phyloP scores from a whole-genome alignment of 2,888 invertebrate genomes.

The Callosobruchus maculatus region DNA sequence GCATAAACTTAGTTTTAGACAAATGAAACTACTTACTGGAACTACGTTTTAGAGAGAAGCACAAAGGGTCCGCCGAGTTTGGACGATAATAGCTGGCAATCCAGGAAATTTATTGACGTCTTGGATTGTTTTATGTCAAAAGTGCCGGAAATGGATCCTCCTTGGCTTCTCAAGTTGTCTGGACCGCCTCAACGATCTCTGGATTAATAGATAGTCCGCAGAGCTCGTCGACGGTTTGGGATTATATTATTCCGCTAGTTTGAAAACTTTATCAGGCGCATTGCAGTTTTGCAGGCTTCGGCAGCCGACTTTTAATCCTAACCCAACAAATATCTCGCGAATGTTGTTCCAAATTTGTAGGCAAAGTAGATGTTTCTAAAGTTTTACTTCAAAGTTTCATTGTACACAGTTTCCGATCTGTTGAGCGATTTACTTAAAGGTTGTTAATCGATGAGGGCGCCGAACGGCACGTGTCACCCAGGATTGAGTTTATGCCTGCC shows the following conservation, averaged over 20 bases:
- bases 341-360: too few relatives aligned
- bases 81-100: neutral
- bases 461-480: too few relatives aligned
- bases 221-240: neutral
- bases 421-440: too few relatives aligned
- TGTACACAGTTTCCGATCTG: too few relatives aligned
- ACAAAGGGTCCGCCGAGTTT: constrained; percentile 5
- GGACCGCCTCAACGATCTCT: neutral
- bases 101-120: neutral
- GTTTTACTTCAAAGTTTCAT: too few relatives aligned
- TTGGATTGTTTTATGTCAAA: neutral
- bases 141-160: neutral
- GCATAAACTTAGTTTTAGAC: constrained; percentile 17
- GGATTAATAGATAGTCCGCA: neutral
- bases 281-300: neutral
- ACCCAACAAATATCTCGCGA: too few relatives aligned
- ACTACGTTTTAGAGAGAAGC: constrained; percentile 9
- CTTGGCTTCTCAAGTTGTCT: neutral
- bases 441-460: too few relatives aligned
- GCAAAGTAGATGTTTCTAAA: too few relatives aligned
- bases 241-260: neutral
- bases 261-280: neutral
- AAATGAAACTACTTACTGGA: constrained; percentile 17
- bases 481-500: too few relatives aligned
- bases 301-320: too few relatives aligned